Conservation (phyloP, 2,113 vertebrate species). For the chimpanzee (Pan troglodytes) region DNA sequence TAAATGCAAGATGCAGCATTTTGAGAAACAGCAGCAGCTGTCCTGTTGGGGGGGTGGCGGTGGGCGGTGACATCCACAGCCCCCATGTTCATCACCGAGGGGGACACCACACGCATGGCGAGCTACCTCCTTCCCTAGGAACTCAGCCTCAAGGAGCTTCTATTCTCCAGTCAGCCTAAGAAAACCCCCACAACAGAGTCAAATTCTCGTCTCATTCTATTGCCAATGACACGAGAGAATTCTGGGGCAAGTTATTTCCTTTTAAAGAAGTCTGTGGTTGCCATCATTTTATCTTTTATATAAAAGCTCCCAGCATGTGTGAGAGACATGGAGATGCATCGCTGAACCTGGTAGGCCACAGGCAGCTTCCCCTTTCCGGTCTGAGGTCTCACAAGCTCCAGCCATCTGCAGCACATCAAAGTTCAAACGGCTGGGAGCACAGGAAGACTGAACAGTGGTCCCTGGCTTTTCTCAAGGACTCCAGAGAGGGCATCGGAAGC, state of each 20-base stretch:
- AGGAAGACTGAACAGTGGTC: accelerated
- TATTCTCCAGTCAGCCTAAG: not conserved
- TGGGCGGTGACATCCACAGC: not conserved
- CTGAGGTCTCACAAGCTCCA: not conserved
- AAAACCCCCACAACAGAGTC: not conserved
- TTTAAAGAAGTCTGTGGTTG: not conserved
- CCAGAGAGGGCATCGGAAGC: not conserved
- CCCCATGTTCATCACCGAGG: not conserved
- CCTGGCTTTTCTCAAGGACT: not conserved
- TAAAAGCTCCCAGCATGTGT: not conserved
- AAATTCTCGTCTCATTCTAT: not conserved
- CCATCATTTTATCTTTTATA: too few relatives aligned
- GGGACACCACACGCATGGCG: not conserved
- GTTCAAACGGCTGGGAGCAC: not conserved
- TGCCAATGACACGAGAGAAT: not conserved
- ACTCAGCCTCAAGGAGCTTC: accelerated
- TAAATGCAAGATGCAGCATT: not conserved
- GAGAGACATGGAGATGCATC: accelerated
- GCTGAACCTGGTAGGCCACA: accelerated
- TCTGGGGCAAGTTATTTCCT: not conserved
- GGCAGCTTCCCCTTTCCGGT: not conserved
- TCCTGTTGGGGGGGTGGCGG: too few relatives aligned
- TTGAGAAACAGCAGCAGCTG: not conserved
- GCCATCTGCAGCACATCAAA: accelerated
- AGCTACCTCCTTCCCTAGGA: not conserved